Percentiles rank a stretch among this genome's conserved stretches.
These are phyloP conservation scores for Indicator indicator DNA, from an alignment of 2,113 vertebrate genomes.

Conservation along the genomic window DNA sequence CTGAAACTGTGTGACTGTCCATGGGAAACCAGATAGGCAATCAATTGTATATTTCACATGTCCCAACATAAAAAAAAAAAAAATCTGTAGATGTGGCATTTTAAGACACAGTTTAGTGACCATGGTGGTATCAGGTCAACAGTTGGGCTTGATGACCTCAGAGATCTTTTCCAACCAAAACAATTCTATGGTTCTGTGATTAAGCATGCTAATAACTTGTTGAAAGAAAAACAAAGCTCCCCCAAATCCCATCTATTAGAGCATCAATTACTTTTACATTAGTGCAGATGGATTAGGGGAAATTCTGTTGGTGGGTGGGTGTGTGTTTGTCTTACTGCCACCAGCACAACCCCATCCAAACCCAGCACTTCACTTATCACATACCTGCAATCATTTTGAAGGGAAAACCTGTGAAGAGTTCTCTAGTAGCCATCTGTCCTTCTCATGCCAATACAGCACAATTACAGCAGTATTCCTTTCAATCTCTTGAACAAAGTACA, in stretches of 20 bases:
- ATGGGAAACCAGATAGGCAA: neutral
- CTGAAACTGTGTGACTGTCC: neutral
- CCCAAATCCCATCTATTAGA: neutral
- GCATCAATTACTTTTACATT: neutral
- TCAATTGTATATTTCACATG: neutral
- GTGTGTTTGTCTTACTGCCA: neutral
- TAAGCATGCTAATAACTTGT: neutral
- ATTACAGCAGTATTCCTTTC: slow-evolving; percentile 22
- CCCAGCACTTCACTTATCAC: neutral
- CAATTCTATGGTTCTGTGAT: neutral
- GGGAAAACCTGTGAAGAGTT: neutral
- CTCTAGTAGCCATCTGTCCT: neutral
- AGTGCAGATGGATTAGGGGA: neutral
- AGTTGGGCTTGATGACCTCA: no score
- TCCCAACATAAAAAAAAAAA: no score
- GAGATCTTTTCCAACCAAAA: no score
- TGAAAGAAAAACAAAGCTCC: neutral
- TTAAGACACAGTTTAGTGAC: no score
- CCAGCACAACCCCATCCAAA: neutral
- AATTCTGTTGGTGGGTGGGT: neutral
- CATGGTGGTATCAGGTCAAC: no score
- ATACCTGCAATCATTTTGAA: neutral
- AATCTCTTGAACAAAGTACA: slow-evolving; percentile 38
- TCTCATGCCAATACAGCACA: neutral
- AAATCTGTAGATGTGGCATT: no score